Conservation (phyloP, 2,113 vertebrate genomes). For the Callipepla californica region DNA sequence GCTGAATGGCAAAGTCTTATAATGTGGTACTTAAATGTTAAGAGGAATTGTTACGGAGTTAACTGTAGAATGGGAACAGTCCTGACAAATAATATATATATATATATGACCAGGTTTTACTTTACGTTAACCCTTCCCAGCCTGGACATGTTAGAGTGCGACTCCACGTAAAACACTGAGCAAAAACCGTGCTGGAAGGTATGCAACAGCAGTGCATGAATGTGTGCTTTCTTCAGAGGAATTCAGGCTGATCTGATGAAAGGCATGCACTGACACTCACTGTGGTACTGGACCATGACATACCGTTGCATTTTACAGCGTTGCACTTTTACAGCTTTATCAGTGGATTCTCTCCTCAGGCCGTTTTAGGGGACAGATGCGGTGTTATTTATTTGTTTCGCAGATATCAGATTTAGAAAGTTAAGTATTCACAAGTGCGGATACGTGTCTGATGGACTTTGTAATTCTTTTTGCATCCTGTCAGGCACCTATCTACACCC, state of each 20-base stretch:
- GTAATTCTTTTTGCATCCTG: neutral
- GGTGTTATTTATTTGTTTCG: neutral
- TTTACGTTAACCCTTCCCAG: constrained; percentile 74
- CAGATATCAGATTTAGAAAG: neutral
- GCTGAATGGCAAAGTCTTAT: constrained; percentile 69
- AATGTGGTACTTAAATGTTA: constrained; percentile 63
- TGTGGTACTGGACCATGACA: constrained; percentile 41
- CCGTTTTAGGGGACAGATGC: neutral
- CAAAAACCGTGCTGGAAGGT: neutral
- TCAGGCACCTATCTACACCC: neutral
- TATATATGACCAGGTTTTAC: constrained; percentile 62
- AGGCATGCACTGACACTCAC: constrained; percentile 36
- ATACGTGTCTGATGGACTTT: neutral
- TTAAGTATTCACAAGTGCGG: neutral
- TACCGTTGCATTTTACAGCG: neutral
- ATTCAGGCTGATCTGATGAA: constrained; percentile 49
- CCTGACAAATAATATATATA: constrained; percentile 53
- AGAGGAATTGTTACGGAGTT: constrained; percentile 64
- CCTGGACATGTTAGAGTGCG: constrained; percentile 58
- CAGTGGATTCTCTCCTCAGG: neutral
- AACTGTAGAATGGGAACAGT: constrained; percentile 70
- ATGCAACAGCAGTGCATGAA: constrained; percentile 52
- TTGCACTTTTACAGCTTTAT: neutral
- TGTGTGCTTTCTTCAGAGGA: constrained; percentile 19
- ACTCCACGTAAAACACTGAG: constrained; percentile 11